phyloP scores from a whole-genome alignment of 2,113 vertebrate species.

The Prolemur simus region DNA sequence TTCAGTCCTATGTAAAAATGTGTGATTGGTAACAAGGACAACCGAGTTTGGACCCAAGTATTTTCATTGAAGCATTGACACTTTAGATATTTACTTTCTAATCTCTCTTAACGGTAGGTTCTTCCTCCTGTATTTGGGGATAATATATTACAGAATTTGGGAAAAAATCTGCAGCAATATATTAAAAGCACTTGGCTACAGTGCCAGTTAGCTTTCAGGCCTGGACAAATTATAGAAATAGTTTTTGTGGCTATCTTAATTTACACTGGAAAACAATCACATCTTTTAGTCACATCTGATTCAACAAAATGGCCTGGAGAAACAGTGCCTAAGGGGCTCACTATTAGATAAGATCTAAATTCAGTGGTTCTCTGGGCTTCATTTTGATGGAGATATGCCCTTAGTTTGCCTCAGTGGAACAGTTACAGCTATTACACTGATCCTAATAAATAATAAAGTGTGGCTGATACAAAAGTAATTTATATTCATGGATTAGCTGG shows the following conservation, averaged over 20 bases:
- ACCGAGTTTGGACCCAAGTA: neutral
- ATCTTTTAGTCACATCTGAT: slow-evolving; percentile 59
- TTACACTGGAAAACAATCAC: neutral
- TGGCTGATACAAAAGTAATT: slow-evolving; percentile 84
- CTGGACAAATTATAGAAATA: neutral
- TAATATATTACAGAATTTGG: neutral
- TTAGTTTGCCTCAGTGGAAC: slow-evolving; percentile 17
- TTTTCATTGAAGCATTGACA: neutral
- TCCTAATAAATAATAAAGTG: slow-evolving; percentile 84
- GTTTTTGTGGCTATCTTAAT: slow-evolving; percentile 10
- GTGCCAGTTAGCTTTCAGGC: neutral
- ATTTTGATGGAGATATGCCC: neutral
- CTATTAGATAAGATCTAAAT: neutral
- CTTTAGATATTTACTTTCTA: neutral
- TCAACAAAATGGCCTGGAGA: slow-evolving; percentile 40
- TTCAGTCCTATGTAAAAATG: neutral
- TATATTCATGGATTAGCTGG: slow-evolving; percentile 87
- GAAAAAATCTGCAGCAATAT: neutral
- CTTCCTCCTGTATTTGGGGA: neutral
- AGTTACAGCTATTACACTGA: slow-evolving; percentile 81
- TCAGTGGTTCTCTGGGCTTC: neutral
- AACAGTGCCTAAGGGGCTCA: neutral
- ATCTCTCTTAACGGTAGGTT: neutral
- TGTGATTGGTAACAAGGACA: neutral
- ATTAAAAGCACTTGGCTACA: neutral